Percentiles rank a stretch among this genome's conserved stretches.
phyloP scores from a whole-genome alignment of 2,113 vertebrate genomes.

The Coregonus clupeaformis region DNA sequence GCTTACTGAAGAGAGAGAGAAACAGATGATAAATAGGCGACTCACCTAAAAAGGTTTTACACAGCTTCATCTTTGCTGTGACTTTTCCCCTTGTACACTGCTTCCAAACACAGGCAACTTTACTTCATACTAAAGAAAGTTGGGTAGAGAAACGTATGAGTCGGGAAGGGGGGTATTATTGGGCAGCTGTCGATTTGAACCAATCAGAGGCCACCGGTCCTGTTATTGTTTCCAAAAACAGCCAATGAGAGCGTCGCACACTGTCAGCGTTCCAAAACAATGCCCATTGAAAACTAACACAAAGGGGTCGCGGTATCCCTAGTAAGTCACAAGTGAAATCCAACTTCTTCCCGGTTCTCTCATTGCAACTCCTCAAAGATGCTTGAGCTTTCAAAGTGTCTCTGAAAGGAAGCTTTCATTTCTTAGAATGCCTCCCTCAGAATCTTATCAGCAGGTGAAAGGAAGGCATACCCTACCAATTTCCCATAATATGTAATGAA shows the following conservation, averaged over 20 bases:
- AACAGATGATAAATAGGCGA: constrained; percentile 28
- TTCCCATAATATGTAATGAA: background rate
- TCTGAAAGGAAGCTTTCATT: background rate
- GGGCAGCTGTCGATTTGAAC: constrained; percentile 40
- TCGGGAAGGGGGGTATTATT: constrained; percentile 29
- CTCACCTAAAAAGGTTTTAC: constrained; percentile 84
- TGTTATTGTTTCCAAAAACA: constrained; percentile 55
- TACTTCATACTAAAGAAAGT: constrained; percentile 73
- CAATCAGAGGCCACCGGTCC: constrained; percentile 70
- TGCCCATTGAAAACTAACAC: constrained; percentile 61
- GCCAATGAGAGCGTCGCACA: constrained; percentile 69
- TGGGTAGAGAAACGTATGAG: constrained; percentile 76
- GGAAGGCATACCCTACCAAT: background rate
- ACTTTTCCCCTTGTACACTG: constrained; percentile 31
- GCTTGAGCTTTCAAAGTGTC: background rate
- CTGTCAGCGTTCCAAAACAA: constrained; percentile 57
- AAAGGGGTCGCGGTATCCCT: constrained; percentile 55
- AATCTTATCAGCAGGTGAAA: constrained; percentile 1
- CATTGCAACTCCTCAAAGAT: constrained; percentile 8
- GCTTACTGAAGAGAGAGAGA: background rate
- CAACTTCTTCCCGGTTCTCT: constrained; percentile 31
- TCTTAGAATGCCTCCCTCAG: background rate
- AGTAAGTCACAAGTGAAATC: constrained; percentile 35
- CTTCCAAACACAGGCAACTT: constrained; percentile 52
- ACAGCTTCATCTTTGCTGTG: constrained; percentile 81